Percentiles rank a stretch among this genome's conserved stretches.
Conservation (phyloP, 2,797 vertebrate genomes). For the Crenuchus spilurus region DNA sequence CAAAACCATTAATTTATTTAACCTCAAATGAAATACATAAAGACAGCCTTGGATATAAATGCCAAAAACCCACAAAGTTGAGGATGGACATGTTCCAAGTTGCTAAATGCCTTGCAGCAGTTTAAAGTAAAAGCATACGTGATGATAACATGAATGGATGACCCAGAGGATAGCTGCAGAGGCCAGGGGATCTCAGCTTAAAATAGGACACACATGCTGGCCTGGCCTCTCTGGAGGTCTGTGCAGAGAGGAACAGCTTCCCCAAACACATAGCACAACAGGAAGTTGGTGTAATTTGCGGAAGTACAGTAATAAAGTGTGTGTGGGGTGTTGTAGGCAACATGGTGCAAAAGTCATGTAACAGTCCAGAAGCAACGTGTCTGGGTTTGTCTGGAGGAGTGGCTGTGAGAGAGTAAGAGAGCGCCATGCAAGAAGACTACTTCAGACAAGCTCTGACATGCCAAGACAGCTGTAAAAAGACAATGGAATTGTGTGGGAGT, state of each 20-base stretch:
- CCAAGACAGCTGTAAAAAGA: constrained; percentile 49
- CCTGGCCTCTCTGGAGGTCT: constrained; percentile 38
- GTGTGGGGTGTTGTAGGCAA: not conserved
- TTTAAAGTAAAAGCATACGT: constrained; percentile 29
- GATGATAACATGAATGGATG: constrained; percentile 40
- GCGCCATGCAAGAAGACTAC: constrained; percentile 7
- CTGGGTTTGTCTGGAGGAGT: constrained; percentile 48
- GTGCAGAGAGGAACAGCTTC: constrained; percentile 42
- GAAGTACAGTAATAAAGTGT: constrained; percentile 53
- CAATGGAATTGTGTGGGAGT: constrained; percentile 18
- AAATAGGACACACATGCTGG: constrained; percentile 52
- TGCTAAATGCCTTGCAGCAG: not conserved
- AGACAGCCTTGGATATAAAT: constrained; percentile 1
- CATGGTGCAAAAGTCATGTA: constrained; percentile 22
- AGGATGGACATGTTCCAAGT: constrained; percentile 8
- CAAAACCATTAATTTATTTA: too few species aligned
- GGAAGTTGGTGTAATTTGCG: constrained; percentile 58
- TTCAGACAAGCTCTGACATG: constrained; percentile 42
- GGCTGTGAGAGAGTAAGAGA: constrained; percentile 8
- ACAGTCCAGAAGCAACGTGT: constrained; percentile 48
- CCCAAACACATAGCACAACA: constrained; percentile 44
- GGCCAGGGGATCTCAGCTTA: constrained; percentile 31
- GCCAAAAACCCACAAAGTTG: not conserved
- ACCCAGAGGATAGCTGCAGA: constrained; percentile 17
- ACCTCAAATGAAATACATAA: not conserved